Percentiles rank a stretch among this genome's conserved stretches.
These are phyloP conservation scores for Bos indicus DNA, from an alignment of 2,113 vertebrate genomes.

Conservation along the genomic window DNA sequence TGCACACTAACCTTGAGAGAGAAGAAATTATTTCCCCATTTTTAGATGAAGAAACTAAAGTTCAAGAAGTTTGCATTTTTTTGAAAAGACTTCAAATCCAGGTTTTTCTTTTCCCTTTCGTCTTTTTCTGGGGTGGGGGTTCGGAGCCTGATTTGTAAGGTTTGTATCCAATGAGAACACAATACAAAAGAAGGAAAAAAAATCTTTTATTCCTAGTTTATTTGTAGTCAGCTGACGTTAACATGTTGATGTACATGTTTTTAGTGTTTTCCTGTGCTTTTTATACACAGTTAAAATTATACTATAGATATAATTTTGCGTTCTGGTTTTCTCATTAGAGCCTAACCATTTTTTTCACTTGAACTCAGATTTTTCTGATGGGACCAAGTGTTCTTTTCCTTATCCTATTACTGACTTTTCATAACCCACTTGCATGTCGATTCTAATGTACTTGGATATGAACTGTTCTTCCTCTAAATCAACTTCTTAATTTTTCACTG, in stretches of 20 bases:
- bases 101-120: not conserved
- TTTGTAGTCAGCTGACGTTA: not conserved
- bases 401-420: not conserved
- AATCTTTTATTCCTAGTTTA: not conserved
- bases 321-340: not conserved
- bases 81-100: not conserved
- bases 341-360: not conserved
- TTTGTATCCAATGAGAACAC: not conserved
- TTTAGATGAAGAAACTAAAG: not conserved
- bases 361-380: slow-evolving; percentile 24
- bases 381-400: not conserved
- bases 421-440: not conserved
- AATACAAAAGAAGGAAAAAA: not conserved
- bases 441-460: not conserved
- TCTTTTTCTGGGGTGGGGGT: not conserved
- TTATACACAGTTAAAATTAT: slow-evolving; percentile 26
- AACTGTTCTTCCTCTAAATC: not conserved
- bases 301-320: not conserved
- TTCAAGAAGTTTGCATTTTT: not conserved
- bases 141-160: not conserved
- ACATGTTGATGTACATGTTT: not conserved
- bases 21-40: not conserved
- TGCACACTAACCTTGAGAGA: not conserved
- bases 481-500: not conserved
- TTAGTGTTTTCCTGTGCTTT: not conserved